A percentile compares a stretch with the other conserved stretches of the same genome.
Conservation (phyloP, 2,113 vertebrate genomes). For the Tichodroma muraria region DNA sequence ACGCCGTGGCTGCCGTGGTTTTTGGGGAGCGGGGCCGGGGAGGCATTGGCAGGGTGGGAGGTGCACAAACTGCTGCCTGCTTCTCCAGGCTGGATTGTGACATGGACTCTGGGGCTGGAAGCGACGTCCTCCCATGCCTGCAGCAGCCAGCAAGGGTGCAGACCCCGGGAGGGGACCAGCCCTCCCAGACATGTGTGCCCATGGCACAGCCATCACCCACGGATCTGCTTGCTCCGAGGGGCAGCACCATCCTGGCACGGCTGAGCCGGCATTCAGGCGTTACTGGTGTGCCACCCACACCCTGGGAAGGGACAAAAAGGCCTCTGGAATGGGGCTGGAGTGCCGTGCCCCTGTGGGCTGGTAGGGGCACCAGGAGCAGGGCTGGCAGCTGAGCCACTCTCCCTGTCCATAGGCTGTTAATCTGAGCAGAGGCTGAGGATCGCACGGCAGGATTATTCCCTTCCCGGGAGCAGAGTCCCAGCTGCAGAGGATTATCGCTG, state of each 20-base stretch:
- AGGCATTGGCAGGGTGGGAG: background rate
- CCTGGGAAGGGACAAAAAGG: background rate
- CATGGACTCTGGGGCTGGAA: background rate
- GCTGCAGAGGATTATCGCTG: slow-evolving; percentile 10
- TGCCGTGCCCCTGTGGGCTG: background rate
- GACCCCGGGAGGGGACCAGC: background rate
- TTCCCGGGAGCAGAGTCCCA: background rate
- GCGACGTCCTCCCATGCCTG: background rate
- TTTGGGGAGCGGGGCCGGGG: background rate
- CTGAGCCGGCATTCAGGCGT: background rate
- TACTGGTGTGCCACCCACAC: fast-evolving
- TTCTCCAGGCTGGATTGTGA: background rate
- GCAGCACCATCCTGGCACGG: background rate
- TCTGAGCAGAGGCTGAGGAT: background rate
- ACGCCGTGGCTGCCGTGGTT: background rate
- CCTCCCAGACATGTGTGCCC: fast-evolving
- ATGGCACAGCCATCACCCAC: background rate
- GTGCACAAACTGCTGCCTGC: fast-evolving
- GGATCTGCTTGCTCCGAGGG: fast-evolving
- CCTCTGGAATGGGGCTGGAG: background rate
- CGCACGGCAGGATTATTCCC: slow-evolving; percentile 10
- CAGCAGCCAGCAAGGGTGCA: background rate
- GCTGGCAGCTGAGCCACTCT: background rate
- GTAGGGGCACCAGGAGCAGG: background rate
- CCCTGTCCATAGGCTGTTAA: background rate